Evolutionary conservation across 2,888 invertebrate species (phyloP).

Genomic region (Drosophila kambysellisi): DNA sequence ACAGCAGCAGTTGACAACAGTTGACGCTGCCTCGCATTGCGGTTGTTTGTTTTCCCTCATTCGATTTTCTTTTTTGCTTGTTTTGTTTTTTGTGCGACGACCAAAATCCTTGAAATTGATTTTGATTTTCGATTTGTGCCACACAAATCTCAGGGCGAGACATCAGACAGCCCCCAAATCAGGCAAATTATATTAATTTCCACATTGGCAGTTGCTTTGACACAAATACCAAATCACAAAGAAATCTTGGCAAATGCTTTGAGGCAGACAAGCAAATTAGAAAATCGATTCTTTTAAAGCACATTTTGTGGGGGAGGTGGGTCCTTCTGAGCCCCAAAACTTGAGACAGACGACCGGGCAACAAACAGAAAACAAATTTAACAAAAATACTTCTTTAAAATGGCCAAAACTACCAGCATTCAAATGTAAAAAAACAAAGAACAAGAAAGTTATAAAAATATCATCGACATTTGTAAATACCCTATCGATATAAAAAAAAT

Average conservation of each 20-base stretch:
- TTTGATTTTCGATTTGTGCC: constrained; percentile 72
- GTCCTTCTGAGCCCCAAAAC: not conserved
- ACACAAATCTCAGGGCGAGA: constrained; percentile 65
- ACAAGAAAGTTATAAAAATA: constrained; percentile 1
- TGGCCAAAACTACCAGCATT: constrained; percentile 31
- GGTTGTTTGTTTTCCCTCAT: constrained; percentile 34
- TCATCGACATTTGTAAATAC: constrained; percentile 6
- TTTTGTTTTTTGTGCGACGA: constrained; percentile 12
- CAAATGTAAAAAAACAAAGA: constrained; percentile 33
- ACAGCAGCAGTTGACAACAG: constrained; percentile 67
- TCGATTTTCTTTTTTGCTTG: not conserved
- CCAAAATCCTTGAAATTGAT: constrained; percentile 71
- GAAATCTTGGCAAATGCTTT: constrained; percentile 46
- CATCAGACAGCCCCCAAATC: constrained; percentile 72
- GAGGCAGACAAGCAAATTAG: constrained; percentile 50
- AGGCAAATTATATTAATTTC: constrained; percentile 80
- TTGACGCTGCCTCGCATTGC: constrained; percentile 31
- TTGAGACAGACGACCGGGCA: constrained; percentile 21
- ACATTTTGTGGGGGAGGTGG: not conserved
- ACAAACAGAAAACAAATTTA: constrained; percentile 39
- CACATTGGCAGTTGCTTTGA: constrained; percentile 76
- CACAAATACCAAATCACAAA: constrained; percentile 61
- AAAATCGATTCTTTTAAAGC: constrained; percentile 77
- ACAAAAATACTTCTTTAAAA: constrained; percentile 57
- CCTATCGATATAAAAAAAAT: not conserved